Conservation (phyloP, 2,797 vertebrate genomes). For the Rhabdomys pumilio region DNA sequence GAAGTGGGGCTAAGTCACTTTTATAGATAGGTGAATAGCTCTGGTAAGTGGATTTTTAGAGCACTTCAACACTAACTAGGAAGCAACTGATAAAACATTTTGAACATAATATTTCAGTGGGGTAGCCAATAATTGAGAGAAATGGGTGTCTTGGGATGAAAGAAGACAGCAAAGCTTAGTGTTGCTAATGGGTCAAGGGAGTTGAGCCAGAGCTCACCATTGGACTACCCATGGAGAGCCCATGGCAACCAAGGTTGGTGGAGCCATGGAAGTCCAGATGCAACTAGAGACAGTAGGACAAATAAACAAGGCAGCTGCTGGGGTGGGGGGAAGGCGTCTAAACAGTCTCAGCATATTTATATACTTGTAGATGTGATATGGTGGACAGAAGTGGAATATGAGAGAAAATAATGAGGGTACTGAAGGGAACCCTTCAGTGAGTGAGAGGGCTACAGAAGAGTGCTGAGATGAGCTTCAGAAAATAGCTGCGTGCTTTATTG, state of each 20-base stretch:
- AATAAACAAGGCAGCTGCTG: neutral
- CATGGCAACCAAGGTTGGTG: neutral
- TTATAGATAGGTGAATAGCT: neutral
- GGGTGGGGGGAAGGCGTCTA: neutral
- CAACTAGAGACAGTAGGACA: neutral
- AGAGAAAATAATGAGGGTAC: neutral
- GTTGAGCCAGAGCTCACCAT: neutral
- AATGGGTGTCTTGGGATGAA: neutral
- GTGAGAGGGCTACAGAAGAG: neutral
- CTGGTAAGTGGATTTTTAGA: neutral
- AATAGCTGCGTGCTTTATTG: neutral
- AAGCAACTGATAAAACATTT: neutral
- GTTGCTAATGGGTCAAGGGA: neutral
- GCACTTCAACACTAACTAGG: neutral
- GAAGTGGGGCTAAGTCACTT: neutral
- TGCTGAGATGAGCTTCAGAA: neutral
- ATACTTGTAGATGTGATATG: neutral
- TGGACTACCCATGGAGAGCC: too few species aligned
- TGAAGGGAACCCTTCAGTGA: neutral
- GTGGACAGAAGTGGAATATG: neutral
- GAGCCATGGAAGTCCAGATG: neutral
- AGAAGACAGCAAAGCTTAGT: neutral
- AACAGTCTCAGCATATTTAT: neutral
- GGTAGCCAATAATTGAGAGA: neutral
- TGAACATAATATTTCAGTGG: neutral